Percentiles rank a stretch among this genome's conserved stretches.
Conservation (phyloP, 1,140 invertebrate genomes). For the Plodia interpunctella region DNA sequence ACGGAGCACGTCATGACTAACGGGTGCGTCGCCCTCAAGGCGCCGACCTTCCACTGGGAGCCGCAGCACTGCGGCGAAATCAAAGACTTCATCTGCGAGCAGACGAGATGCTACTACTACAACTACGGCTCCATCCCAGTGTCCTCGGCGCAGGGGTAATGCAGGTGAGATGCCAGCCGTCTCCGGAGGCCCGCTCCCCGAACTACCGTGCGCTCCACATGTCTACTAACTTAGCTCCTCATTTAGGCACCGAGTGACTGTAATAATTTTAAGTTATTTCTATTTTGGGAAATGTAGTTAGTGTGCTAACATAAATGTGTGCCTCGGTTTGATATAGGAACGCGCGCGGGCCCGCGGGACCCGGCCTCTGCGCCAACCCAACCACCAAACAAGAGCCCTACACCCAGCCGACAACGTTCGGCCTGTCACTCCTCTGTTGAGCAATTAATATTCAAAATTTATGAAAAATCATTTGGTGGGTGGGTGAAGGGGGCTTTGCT, state of each 20-base stretch:
- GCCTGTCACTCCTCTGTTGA: slow-evolving; percentile 15
- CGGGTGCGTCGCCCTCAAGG: slow-evolving; percentile 86
- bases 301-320: slow-evolving; percentile 44
- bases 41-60: slow-evolving; percentile 87
- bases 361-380: slow-evolving; percentile 70
- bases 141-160: slow-evolving; percentile 92
- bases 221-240: slow-evolving; percentile 11
- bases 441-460: slow-evolving; percentile 38
- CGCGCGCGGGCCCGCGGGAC: slow-evolving; percentile 66
- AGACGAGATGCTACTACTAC: slow-evolving; percentile 93
- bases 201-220: slow-evolving; percentile 55
- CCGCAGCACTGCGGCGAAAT: slow-evolving; percentile 88
- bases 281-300: slow-evolving; percentile 26
- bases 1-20: slow-evolving; percentile 79
- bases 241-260: slow-evolving; percentile 31
- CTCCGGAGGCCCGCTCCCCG: slow-evolving; percentile 69
- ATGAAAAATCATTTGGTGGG: slow-evolving; percentile 67
- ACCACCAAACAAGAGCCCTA: slow-evolving; percentile 77
- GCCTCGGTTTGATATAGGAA: slow-evolving; percentile 30
- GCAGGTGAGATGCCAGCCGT: slow-evolving; percentile 77
- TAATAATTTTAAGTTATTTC: slow-evolving; percentile 21
- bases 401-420: slow-evolving; percentile 59
- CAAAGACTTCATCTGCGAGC: slow-evolving; percentile 93
- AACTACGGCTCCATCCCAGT: slow-evolving; percentile 93
- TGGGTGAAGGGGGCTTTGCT: slow-evolving; percentile 78